A percentile compares a stretch with the other conserved stretches of the same genome.
phyloP scores from a whole-genome alignment of 35 echinoderm and acorn worm species.

The Holothuria glaberrima region DNA sequence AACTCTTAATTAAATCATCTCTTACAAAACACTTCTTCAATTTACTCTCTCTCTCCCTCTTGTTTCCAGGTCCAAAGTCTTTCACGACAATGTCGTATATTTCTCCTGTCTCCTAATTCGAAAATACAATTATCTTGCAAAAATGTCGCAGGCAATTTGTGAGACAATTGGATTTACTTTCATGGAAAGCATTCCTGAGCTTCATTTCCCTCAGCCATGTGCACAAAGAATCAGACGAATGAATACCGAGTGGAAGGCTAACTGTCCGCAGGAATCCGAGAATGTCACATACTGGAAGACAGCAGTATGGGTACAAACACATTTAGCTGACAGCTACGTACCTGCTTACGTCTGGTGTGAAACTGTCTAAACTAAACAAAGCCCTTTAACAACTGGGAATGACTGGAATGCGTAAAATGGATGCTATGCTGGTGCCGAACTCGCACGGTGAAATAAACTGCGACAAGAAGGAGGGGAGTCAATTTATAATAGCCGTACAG shows the following conservation, averaged over 20 bases:
- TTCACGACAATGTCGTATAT: not conserved
- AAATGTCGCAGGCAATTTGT: slow-evolving; percentile 35
- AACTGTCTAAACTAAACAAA: slow-evolving; percentile 24
- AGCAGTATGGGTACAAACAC: slow-evolving; percentile 31
- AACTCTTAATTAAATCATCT: slow-evolving; percentile 22
- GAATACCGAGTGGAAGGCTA: not conserved
- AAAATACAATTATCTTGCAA: slow-evolving; percentile 44
- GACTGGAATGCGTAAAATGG: not conserved
- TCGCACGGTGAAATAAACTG: not conserved
- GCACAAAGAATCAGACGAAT: not conserved
- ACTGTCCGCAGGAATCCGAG: not conserved
- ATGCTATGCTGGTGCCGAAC: not conserved
- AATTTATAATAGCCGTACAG: not conserved
- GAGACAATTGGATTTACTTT: slow-evolving; percentile 2
- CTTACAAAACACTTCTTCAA: not conserved
- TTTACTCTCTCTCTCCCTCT: too few relatives aligned
- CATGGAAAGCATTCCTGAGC: not conserved
- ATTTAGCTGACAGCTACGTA: slow-evolving; percentile 18
- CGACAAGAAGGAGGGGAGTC: not conserved
- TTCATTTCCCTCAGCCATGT: not conserved
- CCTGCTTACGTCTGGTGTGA: slow-evolving; percentile 17
- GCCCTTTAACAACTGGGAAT: slow-evolving; percentile 14
- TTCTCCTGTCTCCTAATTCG: not conserved
- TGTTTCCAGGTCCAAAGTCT: not conserved
- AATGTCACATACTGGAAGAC: not conserved